Base-by-base conservation (phyloP, 2,888 invertebrate species). In the Acanthacorydalis orientalis region DNA sequence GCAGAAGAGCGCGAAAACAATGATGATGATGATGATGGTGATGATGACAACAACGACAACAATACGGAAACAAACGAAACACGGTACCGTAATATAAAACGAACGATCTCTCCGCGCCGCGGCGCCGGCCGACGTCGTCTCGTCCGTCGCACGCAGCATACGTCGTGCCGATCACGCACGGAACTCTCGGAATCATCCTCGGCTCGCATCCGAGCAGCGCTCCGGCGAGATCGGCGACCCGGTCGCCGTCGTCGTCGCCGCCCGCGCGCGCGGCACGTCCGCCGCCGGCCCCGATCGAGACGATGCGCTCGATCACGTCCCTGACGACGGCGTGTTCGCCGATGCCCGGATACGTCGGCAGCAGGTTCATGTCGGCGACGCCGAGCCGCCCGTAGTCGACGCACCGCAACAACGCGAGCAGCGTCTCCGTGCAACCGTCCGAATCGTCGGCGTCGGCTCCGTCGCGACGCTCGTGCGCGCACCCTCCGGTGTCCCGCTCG, bases 391-490 rank as follows among this genome's bases (percentile, higher is more conserved):
- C 53, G 53, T 58, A 64, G 54, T 63, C 57, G 12, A 67, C 43
- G 52, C 63, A 63, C 47, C 54, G 54, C 39, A 67, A 52, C 42
- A 65, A 52, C 44, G 52, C 54, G 35, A 59, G 52, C 41, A 63
- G 53, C 10, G 52, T 46, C 12, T 55, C 46, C 9, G 34, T 49
- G 32, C 33, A 47, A 10, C n/a, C 31, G 6, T 33, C 34, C 39
- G n/a, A 12, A 31, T 15, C 11, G 41, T 12, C 33, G 16, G 14
- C 34, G 3, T 10, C 31, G 14, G 2, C n/a, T 15, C 23, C n/a
- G 14, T 47, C 43, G 14, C 35, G 33, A n/a, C 15, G 31, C 16
- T 34, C 47, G 23, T 47, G 47, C 9, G 23, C 16, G 34, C 47
- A 47, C 23, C 43, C 34, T 12, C 12, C 23, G 3, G 2, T 10